phyloP scores from a whole-genome alignment of 2,797 vertebrate species.

The Poeciliopsis turneri region DNA sequence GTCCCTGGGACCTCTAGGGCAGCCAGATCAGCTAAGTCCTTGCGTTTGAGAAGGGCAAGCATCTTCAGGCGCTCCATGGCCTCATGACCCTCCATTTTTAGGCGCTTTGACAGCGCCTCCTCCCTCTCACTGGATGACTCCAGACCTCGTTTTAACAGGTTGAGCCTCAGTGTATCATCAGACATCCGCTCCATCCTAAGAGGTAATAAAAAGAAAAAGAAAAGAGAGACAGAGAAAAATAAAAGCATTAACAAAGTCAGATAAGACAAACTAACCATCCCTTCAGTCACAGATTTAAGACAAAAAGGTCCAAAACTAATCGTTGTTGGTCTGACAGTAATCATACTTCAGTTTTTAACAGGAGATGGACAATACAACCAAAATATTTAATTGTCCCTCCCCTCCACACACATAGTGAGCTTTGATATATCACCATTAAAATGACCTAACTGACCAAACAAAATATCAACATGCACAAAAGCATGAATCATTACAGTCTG shows the following conservation, averaged over 20 bases:
- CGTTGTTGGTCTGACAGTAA: not conserved
- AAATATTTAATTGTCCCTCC: not conserved
- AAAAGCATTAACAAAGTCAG: conserved; percentile 3
- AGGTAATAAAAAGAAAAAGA: not conserved
- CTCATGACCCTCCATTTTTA: conserved; percentile 96
- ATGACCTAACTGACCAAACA: not conserved
- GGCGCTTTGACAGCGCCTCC: conserved; percentile 89
- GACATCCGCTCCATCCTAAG: conserved; percentile 92
- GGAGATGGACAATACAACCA: not conserved
- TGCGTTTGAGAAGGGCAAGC: conserved; percentile 92
- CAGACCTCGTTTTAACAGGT: conserved; percentile 91
- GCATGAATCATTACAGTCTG: not conserved
- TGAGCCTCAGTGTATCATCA: conserved; percentile 92
- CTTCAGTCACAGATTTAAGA: not conserved
- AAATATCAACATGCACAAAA: not conserved
- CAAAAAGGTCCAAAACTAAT: not conserved
- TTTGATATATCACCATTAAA: not conserved
- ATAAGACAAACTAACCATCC: not conserved
- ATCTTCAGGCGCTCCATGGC: conserved; percentile 98
- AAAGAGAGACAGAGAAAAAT: not conserved
- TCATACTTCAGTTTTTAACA: not conserved
- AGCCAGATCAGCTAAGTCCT: conserved; percentile 87
- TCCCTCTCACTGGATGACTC: conserved; percentile 88
- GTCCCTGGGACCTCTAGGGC: conserved; percentile 69
- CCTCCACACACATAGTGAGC: not conserved